These are phyloP conservation scores for Callochromis pleurospilus DNA, from an alignment of 2,113 vertebrate species.

Conservation along the genomic window DNA sequence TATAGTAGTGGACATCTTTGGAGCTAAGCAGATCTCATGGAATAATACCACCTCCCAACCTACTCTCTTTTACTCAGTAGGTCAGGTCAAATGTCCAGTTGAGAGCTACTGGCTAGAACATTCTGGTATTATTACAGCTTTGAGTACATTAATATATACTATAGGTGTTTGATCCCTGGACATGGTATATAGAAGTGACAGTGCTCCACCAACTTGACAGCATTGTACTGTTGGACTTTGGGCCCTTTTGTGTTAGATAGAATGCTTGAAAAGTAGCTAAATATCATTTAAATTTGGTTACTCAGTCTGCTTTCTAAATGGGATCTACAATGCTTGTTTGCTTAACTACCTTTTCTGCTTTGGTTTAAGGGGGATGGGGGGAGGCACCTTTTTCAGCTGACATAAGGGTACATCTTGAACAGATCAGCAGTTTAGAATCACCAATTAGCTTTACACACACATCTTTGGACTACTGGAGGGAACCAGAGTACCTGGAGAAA, in stretches of 20 bases:
- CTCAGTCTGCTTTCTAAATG: neutral
- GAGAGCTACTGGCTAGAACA: neutral
- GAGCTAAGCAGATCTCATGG: constrained; percentile 28
- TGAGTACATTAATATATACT: neutral
- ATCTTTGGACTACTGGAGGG: neutral
- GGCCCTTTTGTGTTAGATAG: neutral
- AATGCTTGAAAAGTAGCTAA: neutral
- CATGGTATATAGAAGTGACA: neutral
- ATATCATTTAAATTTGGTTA: neutral
- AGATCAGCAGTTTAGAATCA: neutral
- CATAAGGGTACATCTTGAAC: neutral
- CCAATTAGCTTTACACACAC: neutral
- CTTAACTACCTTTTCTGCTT: neutral
- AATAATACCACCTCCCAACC: constrained; percentile 16
- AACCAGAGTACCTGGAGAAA: neutral
- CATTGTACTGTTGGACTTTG: neutral
- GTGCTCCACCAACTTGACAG: neutral
- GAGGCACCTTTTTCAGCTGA: neutral
- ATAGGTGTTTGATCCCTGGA: neutral
- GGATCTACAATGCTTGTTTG: neutral
- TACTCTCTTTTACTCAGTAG: constrained; percentile 8
- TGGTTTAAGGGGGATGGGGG: neutral
- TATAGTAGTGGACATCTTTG: constrained; percentile 32
- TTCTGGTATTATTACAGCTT: constrained; percentile 12
- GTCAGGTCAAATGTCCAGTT: constrained; percentile 36